Evolutionary conservation across 2,888 invertebrate species (phyloP).

Genomic region (Hetaerina titia): DNA sequence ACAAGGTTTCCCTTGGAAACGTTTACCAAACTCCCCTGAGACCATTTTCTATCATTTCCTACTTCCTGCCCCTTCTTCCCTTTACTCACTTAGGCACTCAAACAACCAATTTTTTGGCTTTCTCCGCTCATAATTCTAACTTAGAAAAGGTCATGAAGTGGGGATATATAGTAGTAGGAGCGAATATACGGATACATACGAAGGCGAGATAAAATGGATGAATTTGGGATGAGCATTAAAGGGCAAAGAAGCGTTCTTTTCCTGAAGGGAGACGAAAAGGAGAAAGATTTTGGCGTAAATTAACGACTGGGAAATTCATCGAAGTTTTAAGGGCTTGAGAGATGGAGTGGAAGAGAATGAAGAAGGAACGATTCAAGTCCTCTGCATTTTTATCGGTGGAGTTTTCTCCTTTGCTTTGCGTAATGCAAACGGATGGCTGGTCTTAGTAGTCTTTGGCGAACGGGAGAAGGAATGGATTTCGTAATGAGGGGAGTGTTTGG

Average conservation of each 20-base stretch:
- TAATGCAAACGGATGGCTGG: background rate
- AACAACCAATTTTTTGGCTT: background rate
- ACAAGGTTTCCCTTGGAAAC: background rate
- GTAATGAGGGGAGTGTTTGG: background rate
- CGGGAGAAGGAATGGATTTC: background rate
- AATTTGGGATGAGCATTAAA: slow-evolving; percentile 56
- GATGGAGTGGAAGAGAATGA: background rate
- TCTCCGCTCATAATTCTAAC: background rate
- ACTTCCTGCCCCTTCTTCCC: background rate
- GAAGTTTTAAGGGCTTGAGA: slow-evolving; percentile 4
- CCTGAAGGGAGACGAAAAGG: background rate
- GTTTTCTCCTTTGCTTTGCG: background rate
- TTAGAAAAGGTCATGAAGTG: background rate
- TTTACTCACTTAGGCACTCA: no score
- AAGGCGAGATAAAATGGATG: slow-evolving; percentile 49
- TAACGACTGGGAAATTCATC: slow-evolving; percentile 11
- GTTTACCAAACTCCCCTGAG: background rate
- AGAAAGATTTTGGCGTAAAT: background rate
- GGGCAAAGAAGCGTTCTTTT: background rate
- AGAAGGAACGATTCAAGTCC: background rate
- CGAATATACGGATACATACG: background rate
- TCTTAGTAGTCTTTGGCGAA: background rate
- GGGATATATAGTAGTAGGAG: background rate
- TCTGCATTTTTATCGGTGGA: background rate
- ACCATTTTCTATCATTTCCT: background rate